Evolutionary conservation across 2,797 vertebrate species (phyloP).

Genomic region (Parauchenoglanis ngamensis): DNA sequence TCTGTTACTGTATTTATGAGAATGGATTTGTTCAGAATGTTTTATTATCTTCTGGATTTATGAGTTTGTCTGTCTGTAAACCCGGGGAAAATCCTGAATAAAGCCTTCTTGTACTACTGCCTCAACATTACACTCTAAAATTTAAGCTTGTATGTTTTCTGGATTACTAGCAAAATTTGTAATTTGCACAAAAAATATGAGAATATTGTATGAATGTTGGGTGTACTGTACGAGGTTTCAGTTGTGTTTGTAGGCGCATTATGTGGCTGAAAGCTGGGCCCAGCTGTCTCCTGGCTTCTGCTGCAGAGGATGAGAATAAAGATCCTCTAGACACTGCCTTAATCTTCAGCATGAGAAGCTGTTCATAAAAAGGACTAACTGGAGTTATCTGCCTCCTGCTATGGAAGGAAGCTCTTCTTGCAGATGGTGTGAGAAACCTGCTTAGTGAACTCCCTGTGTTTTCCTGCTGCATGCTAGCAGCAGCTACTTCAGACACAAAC

Average conservation of each 20-base stretch:
- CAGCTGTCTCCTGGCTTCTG: conserved; percentile 36
- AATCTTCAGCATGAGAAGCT: conserved; percentile 72
- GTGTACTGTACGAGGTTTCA: conserved; percentile 36
- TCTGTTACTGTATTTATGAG: conserved; percentile 6
- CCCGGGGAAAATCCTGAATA: conserved; percentile 17
- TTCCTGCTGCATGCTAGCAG: conserved; percentile 22
- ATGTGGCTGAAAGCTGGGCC: conserved; percentile 17
- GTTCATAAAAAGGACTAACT: conserved; percentile 72
- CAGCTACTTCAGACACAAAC: conserved; percentile 30
- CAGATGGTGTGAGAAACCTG: conserved; percentile 67
- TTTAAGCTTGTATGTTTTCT: conserved; percentile 24
- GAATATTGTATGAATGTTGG: conserved; percentile 34
- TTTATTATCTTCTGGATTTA: conserved; percentile 12
- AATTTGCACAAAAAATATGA: not conserved
- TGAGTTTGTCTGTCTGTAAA: conserved; percentile 4
- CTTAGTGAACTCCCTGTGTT: conserved; percentile 27
- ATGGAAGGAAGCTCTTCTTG: conserved; percentile 66
- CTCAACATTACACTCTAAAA: conserved; percentile 15
- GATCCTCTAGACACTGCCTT: conserved; percentile 70
- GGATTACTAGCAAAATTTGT: conserved; percentile 19
- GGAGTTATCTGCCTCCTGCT: conserved; percentile 64
- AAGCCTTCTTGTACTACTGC: conserved; percentile 2
- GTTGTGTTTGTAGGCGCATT: conserved; percentile 59
- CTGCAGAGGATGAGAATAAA: conserved; percentile 33
- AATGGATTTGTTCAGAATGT: conserved; percentile 20